A percentile compares a stretch with the other conserved stretches of the same genome.
Evolutionary conservation across 2,888 invertebrate species (phyloP).

Genomic region (Myopa testacea): DNA sequence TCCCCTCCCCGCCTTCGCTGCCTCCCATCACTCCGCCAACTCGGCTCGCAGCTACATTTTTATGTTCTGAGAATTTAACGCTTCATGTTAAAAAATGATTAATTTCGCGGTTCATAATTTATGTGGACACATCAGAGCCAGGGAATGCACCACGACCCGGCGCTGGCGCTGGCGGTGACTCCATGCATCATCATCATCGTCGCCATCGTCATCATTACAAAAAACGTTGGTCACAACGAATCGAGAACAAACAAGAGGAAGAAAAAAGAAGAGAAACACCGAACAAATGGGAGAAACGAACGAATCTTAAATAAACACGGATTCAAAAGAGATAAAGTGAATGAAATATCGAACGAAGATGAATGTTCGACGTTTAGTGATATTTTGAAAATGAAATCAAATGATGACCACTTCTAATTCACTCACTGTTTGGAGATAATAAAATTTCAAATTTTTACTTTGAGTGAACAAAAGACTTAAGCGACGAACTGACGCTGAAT

Average conservation of each 20-base stretch:
- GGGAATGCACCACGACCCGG: conserved; percentile 50
- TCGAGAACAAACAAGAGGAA: not conserved
- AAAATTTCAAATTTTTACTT: not conserved
- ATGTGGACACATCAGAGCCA: conserved; percentile 64
- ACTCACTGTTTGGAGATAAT: not conserved
- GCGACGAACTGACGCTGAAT: not conserved
- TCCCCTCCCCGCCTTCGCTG: not conserved
- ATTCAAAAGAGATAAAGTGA: not conserved
- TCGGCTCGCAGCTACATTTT: conserved; percentile 8
- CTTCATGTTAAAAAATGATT: conserved; percentile 58
- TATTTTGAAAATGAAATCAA: too few relatives aligned
- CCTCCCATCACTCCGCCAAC: not conserved
- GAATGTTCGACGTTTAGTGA: too few relatives aligned
- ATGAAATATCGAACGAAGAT: too few relatives aligned
- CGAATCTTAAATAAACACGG: not conserved
- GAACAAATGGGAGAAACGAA: not conserved
- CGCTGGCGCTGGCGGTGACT: not conserved
- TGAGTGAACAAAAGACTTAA: not conserved
- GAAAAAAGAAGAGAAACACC: not conserved
- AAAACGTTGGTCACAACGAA: not conserved
- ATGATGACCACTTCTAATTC: too few relatives aligned
- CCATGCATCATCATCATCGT: conserved; percentile 10
- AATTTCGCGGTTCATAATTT: conserved; percentile 62
- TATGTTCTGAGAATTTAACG: conserved; percentile 30
- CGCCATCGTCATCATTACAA: not conserved